Evolutionary conservation across 2,113 vertebrate species (phyloP).

Genomic region (Saimiri boliviensis): DNA sequence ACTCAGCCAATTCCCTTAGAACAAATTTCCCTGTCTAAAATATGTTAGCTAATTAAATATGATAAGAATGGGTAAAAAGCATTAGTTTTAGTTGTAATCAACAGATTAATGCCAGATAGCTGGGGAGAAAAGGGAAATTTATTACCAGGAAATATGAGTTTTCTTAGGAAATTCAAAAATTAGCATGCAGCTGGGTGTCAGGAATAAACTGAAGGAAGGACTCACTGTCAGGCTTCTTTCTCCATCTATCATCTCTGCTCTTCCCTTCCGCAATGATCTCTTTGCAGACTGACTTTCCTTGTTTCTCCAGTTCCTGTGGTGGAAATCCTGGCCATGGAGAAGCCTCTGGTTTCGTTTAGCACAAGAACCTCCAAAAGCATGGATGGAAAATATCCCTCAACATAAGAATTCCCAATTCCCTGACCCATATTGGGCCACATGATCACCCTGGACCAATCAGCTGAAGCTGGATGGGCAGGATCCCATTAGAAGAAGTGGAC

Average conservation of each 20-base stretch:
- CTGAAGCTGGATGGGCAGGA: neutral
- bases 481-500: neutral
- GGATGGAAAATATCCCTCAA: neutral
- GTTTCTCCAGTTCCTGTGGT: neutral
- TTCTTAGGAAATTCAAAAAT: slow-evolving; percentile 32
- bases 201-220: neutral
- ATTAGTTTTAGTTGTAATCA: slow-evolving; percentile 42
- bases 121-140: neutral
- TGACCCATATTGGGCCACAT: neutral
- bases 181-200: neutral
- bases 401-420: neutral
- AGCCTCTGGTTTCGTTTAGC: neutral
- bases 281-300: neutral
- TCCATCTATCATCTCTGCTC: neutral
- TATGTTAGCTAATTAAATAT: slow-evolving; percentile 43
- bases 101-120: neutral
- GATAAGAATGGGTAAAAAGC: neutral
- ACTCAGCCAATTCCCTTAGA: neutral
- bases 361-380: neutral
- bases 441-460: neutral
- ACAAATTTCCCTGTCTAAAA: slow-evolving; percentile 13
- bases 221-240: neutral
- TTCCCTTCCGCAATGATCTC: neutral
- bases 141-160: neutral
- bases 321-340: neutral